A percentile compares a stretch with the other conserved stretches of the same genome.
Evolutionary conservation across 1,140 invertebrate genomes (phyloP).

Genomic region (Manduca sexta): DNA sequence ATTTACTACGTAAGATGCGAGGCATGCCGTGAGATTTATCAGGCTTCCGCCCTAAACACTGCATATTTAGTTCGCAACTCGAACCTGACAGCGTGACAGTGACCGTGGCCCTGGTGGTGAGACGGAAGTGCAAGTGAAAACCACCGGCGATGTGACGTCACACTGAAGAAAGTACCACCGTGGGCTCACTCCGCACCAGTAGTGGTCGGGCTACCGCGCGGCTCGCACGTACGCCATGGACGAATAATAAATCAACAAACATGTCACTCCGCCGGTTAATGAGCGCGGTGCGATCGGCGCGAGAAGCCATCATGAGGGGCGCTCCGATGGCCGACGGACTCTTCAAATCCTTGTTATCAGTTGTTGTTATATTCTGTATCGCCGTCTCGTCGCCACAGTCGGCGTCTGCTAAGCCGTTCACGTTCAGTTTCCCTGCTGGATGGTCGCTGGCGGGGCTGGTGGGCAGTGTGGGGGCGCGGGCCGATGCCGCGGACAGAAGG

Average conservation of each 20-base stretch:
- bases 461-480: constrained; percentile 42
- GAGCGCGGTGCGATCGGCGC: constrained; percentile 50
- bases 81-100: no score
- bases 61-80: no score
- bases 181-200: constrained; percentile 18
- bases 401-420: constrained; percentile 68
- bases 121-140: constrained; percentile 30
- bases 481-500: constrained; percentile 35
- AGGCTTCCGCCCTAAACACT: no score
- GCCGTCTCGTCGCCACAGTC: constrained; percentile 56
- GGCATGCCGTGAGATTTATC: no score
- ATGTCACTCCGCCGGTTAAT: constrained; percentile 55
- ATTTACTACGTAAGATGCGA: no score
- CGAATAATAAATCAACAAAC: constrained; percentile 12
- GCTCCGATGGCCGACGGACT: constrained; percentile 51
- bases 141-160: constrained; percentile 36
- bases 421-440: constrained; percentile 66
- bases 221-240: constrained; percentile 33
- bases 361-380: constrained; percentile 58
- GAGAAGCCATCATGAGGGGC: constrained; percentile 44
- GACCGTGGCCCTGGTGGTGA: no score
- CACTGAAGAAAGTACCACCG: constrained; percentile 46
- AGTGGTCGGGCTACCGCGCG: constrained; percentile 22
- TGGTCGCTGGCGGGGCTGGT: constrained; percentile 62
- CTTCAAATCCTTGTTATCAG: constrained; percentile 49